These are phyloP conservation scores for Trissoscelio sp. DNA, from an alignment of 2,888 invertebrate genomes.

Conservation along the genomic window DNA sequence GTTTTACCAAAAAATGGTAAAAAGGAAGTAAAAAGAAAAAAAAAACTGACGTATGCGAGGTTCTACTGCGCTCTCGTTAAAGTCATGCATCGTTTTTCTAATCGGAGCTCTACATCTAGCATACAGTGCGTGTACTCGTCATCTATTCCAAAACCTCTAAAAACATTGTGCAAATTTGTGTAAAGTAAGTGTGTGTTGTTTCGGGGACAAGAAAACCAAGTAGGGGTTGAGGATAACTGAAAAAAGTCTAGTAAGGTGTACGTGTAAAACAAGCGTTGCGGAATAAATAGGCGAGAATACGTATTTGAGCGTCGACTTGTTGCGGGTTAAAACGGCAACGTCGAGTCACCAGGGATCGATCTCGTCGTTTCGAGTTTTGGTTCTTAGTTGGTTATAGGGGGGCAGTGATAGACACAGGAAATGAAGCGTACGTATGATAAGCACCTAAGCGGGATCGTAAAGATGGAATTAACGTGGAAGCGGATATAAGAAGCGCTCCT, in stretches of 20 bases:
- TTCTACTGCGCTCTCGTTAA: background rate
- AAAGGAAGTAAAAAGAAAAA: background rate
- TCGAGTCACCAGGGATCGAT: conserved; percentile 42
- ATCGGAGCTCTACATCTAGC: conserved; percentile 32
- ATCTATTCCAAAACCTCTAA: conserved; percentile 12
- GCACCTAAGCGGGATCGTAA: conserved; percentile 60
- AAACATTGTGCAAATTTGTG: conserved; percentile 44
- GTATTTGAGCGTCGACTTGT: conserved; percentile 39
- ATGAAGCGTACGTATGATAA: conserved; percentile 58
- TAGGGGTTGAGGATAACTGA: background rate
- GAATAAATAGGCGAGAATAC: conserved; percentile 20
- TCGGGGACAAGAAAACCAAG: background rate
- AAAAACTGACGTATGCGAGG: background rate
- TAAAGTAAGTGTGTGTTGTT: conserved; percentile 8
- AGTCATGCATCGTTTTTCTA: conserved; percentile 18
- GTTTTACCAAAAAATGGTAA: background rate
- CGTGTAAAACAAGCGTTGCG: conserved; percentile 29
- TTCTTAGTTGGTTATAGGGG: conserved; percentile 28
- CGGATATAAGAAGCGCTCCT: conserved; percentile 59
- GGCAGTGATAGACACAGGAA: conserved; percentile 39
- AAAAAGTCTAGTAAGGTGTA: background rate
- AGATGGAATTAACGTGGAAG: conserved; percentile 54
- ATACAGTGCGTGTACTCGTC: background rate
- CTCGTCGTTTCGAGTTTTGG: conserved; percentile 63
- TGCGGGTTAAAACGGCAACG: conserved; percentile 22